phyloP scores from a whole-genome alignment of 2,113 vertebrate species.

The Nyctibius bracteatus region DNA sequence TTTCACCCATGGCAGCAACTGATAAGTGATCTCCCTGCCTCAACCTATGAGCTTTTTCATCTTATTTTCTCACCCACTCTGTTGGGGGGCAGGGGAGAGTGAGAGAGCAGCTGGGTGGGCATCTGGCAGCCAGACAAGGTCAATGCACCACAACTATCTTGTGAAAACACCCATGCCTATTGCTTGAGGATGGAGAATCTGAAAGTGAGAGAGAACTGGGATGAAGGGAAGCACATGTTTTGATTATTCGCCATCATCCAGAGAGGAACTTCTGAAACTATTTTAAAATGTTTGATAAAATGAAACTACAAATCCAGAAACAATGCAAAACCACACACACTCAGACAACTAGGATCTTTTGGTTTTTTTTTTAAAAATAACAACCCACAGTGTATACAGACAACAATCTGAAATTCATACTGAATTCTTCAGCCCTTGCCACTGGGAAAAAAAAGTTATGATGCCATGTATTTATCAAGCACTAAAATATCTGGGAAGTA shows the following conservation, averaged over 20 bases:
- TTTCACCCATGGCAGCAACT: neutral
- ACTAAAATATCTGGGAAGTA: neutral
- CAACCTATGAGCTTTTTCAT: neutral
- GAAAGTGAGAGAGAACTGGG: neutral
- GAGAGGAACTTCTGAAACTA: neutral
- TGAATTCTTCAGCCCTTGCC: neutral
- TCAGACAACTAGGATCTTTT: neutral
- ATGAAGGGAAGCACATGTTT: neutral
- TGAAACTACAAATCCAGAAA: neutral
- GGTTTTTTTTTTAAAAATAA: neutral
- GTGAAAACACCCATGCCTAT: neutral
- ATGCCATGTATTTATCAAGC: neutral
- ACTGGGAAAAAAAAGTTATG: neutral
- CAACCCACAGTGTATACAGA: neutral
- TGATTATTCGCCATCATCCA: neutral
- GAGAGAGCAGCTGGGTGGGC: neutral
- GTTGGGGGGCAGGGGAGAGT: rapidly evolving
- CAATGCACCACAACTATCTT: neutral
- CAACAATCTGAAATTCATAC: neutral
- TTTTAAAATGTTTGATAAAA: neutral
- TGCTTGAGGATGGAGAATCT: neutral
- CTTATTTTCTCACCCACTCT: neutral
- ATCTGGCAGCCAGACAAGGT: neutral
- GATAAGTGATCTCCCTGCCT: neutral
- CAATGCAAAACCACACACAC: neutral